Evolutionary conservation across 2,113 vertebrate species (phyloP).

Genomic region (Butorides virescens): DNA sequence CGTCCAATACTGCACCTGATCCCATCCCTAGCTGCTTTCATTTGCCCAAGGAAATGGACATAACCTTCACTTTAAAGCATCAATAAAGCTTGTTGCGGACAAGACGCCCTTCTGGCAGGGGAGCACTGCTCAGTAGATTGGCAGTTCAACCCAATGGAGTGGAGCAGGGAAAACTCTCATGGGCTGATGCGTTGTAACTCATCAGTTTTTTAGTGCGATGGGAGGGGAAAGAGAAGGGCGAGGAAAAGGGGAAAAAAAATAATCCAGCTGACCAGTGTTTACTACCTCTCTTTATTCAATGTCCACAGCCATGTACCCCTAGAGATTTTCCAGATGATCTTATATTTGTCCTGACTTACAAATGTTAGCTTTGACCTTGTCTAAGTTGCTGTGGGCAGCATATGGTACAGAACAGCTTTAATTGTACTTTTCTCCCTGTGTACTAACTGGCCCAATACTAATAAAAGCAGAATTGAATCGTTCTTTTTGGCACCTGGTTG

Average conservation of each 20-base stretch:
- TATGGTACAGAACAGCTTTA: conserved; percentile 81
- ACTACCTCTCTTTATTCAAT: conserved; percentile 34
- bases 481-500: background rate
- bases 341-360: conserved; percentile 75
- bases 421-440: conserved; percentile 78
- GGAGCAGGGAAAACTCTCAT: conserved; percentile 42
- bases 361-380: conserved; percentile 70
- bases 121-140: conserved; percentile 17
- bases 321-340: conserved; percentile 74
- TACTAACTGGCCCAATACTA: conserved; percentile 75
- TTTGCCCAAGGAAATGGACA: conserved; percentile 78
- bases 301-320: conserved; percentile 33
- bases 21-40: conserved; percentile 70
- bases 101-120: conserved; percentile 28
- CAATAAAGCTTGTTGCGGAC: conserved; percentile 75
- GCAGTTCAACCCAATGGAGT: conserved; percentile 56
- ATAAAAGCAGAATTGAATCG: conserved; percentile 27
- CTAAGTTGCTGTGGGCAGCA: conserved; percentile 78
- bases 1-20: conserved; percentile 76
- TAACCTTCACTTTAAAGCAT: conserved; percentile 74
- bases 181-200: conserved; percentile 38
- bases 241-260: background rate
- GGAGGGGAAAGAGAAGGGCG: background rate
- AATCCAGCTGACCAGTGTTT: conserved; percentile 19
- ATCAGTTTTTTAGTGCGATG: background rate